Evolutionary conservation across 1,140 invertebrate genomes (phyloP).

Genomic region (Alviniconcha marisindica): DNA sequence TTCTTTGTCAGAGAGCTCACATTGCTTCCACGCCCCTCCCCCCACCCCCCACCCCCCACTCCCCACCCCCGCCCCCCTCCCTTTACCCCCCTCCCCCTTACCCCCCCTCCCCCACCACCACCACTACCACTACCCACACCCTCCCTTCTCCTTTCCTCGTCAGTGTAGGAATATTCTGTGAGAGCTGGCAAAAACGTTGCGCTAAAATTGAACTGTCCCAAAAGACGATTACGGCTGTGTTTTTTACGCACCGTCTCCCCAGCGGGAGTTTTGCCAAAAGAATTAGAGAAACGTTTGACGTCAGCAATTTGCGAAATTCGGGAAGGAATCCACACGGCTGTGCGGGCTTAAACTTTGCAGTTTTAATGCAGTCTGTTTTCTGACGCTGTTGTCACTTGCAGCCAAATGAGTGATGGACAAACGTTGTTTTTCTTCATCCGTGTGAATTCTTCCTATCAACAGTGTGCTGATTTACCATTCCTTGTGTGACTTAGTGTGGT

Average conservation of each 20-base stretch:
- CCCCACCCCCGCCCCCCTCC: background rate
- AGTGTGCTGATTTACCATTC: background rate
- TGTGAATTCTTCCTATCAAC: background rate
- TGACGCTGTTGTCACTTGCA: background rate
- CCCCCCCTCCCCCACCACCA: background rate
- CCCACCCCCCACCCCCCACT: background rate
- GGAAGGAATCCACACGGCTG: background rate
- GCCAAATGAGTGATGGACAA: background rate
- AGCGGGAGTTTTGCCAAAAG: background rate
- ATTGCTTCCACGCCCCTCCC: background rate
- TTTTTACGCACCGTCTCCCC: background rate
- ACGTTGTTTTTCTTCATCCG: background rate
- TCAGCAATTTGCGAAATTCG: no score
- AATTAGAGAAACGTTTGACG: background rate
- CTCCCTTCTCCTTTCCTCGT: background rate
- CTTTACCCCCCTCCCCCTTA: background rate
- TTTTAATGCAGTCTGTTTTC: background rate
- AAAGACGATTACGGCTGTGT: background rate
- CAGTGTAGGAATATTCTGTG: background rate
- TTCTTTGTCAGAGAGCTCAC: background rate
- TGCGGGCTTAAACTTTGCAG: background rate
- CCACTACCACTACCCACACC: background rate
- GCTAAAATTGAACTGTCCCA: background rate
- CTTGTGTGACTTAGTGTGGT: background rate
- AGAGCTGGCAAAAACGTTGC: background rate